Evolutionary conservation across 2,113 vertebrate species (phyloP), one percentile per base, ranked within the genome.

Genomic region (Lophochroa leadbeateri): DNA sequence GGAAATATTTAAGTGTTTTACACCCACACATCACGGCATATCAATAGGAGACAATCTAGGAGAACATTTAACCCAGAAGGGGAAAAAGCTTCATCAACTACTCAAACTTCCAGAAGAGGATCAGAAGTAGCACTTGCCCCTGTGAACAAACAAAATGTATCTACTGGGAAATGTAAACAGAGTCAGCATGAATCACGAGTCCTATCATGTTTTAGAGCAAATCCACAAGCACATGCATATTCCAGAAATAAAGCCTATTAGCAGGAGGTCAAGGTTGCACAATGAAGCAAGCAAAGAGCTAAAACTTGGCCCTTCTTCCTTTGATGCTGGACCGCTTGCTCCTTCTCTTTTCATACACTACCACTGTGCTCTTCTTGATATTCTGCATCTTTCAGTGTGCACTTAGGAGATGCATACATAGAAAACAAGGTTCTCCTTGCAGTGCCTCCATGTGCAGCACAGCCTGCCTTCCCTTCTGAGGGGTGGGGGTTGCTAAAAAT

Each of bases 211-310:
- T 96, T 95, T 92, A 77, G 61, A 91, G 53, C 70, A 89, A 96
- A 89, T 91, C 91, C 87, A 78, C 77, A 82, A 89, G 88, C 72
- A 85, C 58, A 65, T 29, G 74, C 89, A 79, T 94, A 91, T 95
- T 91, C 91, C 81, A 95, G 92, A 94, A 95, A 94, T 94, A 89
- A 96, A 95, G 93, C 68, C 86, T 91, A 89, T 92, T 94, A 94
- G 89, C 77, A 79, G 70, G 95, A 94, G 86, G 81, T 94, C 88
- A 92, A 92, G 92, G 95, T 47, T 95, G 69, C 65, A 91, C 57
- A 46, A 21, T 35, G 69, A 93, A 88, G 65, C 19, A 89, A 84
- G 91, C 69, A 79, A 86, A 84, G 86, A 88, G 55, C 76, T 94
- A 93, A 84, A 90, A 76, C 37, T 89, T 21, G 5, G 43, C 86